phyloP scores from a whole-genome alignment of 2,888 invertebrate species.

The Formica aserva region DNA sequence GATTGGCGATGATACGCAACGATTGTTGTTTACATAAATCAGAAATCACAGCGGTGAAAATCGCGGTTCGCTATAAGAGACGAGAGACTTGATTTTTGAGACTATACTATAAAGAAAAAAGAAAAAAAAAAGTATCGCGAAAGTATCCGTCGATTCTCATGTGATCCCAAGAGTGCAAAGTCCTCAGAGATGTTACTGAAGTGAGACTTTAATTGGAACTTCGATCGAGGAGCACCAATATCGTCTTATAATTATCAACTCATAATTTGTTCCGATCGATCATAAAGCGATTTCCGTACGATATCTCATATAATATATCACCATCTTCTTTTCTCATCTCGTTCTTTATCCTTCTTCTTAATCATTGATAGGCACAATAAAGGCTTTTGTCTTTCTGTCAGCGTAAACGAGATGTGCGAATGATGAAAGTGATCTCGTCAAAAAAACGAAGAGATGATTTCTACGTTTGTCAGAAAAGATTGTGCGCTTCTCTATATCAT shows the following conservation, averaged over 20 bases:
- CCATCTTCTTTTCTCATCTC: not conserved
- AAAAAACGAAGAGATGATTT: conserved; percentile 51
- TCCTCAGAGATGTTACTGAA: not conserved
- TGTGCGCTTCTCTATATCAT: conserved; percentile 47
- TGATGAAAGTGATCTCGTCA: conserved; percentile 48
- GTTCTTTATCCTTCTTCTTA: conserved; percentile 59
- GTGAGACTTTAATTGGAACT: conserved; percentile 23
- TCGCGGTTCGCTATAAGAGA: not conserved
- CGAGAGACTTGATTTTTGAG: conserved; percentile 8
- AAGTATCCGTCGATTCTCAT: conserved; percentile 21
- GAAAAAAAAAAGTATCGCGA: not conserved
- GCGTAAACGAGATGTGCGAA: conserved; percentile 76
- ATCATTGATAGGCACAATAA: conserved; percentile 82
- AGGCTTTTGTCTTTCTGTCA: conserved; percentile 79
- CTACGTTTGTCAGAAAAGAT: conserved; percentile 53
- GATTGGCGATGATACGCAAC: not conserved
- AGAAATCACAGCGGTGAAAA: conserved; percentile 15
- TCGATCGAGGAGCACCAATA: conserved; percentile 17
- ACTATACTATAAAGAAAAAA: not conserved
- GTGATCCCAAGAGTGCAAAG: conserved; percentile 7
- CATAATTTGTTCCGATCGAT: conserved; percentile 1
- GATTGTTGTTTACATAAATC: conserved; percentile 28
- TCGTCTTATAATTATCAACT: conserved; percentile 10
- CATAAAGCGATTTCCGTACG: conserved; percentile 32
- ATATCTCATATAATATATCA: conserved; percentile 47